phyloP scores from a whole-genome alignment of 2,797 vertebrate species.

The Acrossocheilus fasciatus region DNA sequence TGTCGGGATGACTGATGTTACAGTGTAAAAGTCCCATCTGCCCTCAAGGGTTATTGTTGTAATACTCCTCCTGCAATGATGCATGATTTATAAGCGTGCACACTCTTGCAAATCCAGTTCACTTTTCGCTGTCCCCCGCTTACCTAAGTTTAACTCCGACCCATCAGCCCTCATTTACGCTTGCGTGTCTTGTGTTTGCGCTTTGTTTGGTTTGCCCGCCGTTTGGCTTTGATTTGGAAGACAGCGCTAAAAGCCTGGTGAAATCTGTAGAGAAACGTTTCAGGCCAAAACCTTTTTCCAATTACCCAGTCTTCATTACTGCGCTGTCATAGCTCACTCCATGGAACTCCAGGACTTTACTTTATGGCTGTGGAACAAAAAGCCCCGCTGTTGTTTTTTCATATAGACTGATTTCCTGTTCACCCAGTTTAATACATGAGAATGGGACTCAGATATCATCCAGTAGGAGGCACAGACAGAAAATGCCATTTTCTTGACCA shows the following conservation, averaged over 20 bases:
- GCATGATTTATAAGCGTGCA: background rate
- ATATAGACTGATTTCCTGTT: slow-evolving; percentile 68
- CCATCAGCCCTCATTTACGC: slow-evolving; percentile 78
- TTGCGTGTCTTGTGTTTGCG: slow-evolving; percentile 70
- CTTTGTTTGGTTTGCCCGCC: slow-evolving; percentile 79
- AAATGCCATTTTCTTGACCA: slow-evolving; percentile 39
- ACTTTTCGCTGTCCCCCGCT: background rate
- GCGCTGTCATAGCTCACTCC: slow-evolving; percentile 75
- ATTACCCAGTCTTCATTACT: slow-evolving; percentile 80
- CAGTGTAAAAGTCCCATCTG: slow-evolving; percentile 1
- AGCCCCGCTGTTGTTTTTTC: slow-evolving; percentile 69
- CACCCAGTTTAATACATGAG: slow-evolving; percentile 59
- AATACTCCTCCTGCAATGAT: background rate
- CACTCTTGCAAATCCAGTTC: background rate
- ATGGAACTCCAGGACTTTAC: slow-evolving; percentile 67
- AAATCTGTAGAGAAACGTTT: slow-evolving; percentile 72
- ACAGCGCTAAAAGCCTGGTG: slow-evolving; percentile 72
- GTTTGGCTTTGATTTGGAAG: slow-evolving; percentile 83
- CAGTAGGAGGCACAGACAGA: slow-evolving; percentile 62
- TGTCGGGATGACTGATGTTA: slow-evolving; percentile 54
- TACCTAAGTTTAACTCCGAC: slow-evolving; percentile 54
- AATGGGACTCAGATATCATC: slow-evolving; percentile 59
- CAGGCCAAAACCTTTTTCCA: slow-evolving; percentile 81
- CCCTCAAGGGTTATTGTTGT: slow-evolving; percentile 5
- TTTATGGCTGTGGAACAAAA: slow-evolving; percentile 74